A percentile compares a stretch with the other conserved stretches of the same genome.
These are phyloP conservation scores for Plagiodera versicolora DNA, from an alignment of 2,888 invertebrate species.

Conservation along the genomic window DNA sequence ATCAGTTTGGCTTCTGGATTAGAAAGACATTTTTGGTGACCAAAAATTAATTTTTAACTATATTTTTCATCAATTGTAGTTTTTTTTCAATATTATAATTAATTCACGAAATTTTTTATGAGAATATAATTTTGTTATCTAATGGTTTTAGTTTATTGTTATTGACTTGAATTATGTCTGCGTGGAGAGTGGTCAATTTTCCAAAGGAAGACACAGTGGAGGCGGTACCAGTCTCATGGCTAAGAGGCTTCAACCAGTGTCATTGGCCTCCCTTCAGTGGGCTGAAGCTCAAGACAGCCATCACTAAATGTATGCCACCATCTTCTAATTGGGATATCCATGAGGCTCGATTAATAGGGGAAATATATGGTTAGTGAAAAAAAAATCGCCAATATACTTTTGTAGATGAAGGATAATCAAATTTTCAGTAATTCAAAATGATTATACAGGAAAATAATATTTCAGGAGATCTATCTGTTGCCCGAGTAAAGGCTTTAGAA, in stretches of 20 bases:
- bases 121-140: too few species aligned
- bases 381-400: background rate
- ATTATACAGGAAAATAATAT: background rate
- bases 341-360: slow-evolving; percentile 3
- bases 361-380: slow-evolving; percentile 3
- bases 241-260: background rate
- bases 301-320: slow-evolving; percentile 1
- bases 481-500: background rate
- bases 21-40: too few species aligned
- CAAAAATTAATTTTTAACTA: too few species aligned
- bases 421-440: background rate
- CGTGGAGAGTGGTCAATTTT: slow-evolving; percentile 1
- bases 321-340: background rate
- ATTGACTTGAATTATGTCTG: too few species aligned
- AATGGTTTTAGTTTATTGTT: too few species aligned
- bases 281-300: slow-evolving; percentile 4
- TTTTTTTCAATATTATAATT: too few species aligned
- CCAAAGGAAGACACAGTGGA: slow-evolving; percentile 3
- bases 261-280: slow-evolving; percentile 6
- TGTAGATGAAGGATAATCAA: background rate
- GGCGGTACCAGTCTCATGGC: background rate
- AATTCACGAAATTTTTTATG: too few species aligned
- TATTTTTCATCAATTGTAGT: too few species aligned
- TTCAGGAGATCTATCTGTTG: slow-evolving; percentile 8
- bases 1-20: too few species aligned